These are phyloP conservation scores for Tetramorium parvispinum DNA, from an alignment of 1,140 invertebrate genomes.

Conservation along the genomic window DNA sequence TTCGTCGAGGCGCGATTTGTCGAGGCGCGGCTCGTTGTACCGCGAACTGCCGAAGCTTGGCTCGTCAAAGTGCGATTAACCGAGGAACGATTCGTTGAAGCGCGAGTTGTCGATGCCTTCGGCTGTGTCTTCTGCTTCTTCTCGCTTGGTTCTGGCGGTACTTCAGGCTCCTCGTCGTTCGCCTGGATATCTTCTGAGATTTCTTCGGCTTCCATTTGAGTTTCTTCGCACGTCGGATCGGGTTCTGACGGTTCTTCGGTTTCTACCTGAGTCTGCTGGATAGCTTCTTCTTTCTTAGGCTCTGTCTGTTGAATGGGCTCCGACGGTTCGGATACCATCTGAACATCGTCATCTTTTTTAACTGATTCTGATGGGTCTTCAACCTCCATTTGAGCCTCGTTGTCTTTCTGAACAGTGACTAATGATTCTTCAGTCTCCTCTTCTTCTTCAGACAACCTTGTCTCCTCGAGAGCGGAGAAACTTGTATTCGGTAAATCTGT, in stretches of 20 bases:
- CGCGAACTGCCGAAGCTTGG: slow-evolving; percentile 88
- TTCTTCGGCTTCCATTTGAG: slow-evolving; percentile 80
- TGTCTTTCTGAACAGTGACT: slow-evolving; percentile 75
- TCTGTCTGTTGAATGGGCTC: slow-evolving; percentile 66
- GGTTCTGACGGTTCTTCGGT: slow-evolving; percentile 71
- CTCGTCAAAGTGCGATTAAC: slow-evolving; percentile 88
- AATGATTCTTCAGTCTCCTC: slow-evolving; percentile 78
- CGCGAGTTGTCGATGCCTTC: slow-evolving; percentile 89
- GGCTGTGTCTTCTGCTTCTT: slow-evolving; percentile 81
- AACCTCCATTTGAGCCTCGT: slow-evolving; percentile 79
- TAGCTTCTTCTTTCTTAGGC: slow-evolving; percentile 72
- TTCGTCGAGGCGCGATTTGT: slow-evolving; percentile 87
- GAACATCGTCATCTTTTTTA: slow-evolving; percentile 77
- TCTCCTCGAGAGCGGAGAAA: not conserved
- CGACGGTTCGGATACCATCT: slow-evolving; percentile 76
- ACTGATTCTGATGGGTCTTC: slow-evolving; percentile 73
- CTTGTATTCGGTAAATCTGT: slow-evolving; percentile 28
- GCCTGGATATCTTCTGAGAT: slow-evolving; percentile 76
- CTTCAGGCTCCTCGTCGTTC: slow-evolving; percentile 75
- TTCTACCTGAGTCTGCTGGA: slow-evolving; percentile 69
- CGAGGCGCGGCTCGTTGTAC: slow-evolving; percentile 86
- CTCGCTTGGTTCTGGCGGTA: slow-evolving; percentile 84
- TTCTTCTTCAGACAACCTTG: slow-evolving; percentile 54
- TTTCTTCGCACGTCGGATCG: slow-evolving; percentile 23
- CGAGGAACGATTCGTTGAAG: slow-evolving; percentile 88